Evolutionary conservation across 2,888 invertebrate genomes (phyloP).

Genomic region (Xestobium rufovillosum): DNA sequence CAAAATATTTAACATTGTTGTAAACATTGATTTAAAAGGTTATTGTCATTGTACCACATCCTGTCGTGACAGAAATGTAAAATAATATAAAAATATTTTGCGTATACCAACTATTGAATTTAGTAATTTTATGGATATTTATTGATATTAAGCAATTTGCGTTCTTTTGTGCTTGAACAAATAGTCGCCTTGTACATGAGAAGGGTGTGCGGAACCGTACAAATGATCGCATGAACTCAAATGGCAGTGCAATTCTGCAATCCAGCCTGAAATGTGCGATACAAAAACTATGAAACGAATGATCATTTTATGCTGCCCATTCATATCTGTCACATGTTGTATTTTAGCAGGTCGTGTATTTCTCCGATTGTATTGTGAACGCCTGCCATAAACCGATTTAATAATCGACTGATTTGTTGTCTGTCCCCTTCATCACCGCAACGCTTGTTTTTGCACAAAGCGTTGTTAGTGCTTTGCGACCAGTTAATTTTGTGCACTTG

Average conservation of each 20-base stretch:
- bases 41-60: no score
- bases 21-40: no score
- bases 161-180: no score
- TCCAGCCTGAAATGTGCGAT: slow-evolving; percentile 28
- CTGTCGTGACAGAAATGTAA: no score
- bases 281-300: slow-evolving; percentile 35
- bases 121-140: no score
- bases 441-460: slow-evolving; percentile 38
- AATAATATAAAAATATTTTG: no score
- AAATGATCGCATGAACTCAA: no score
- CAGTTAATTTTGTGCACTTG: slow-evolving; percentile 27
- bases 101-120: no score
- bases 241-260: slow-evolving; percentile 36
- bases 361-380: slow-evolving; percentile 32
- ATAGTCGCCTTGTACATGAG: no score
- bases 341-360: slow-evolving; percentile 34
- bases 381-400: slow-evolving; percentile 35
- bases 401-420: slow-evolving; percentile 38
- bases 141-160: no score
- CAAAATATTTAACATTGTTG: no score
- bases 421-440: slow-evolving; percentile 34
- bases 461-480: slow-evolving; percentile 34
- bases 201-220: no score
- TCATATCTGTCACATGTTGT: slow-evolving; percentile 33
- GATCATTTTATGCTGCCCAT: slow-evolving; percentile 37